phyloP scores from a whole-genome alignment of 2,888 invertebrate species.

The Zygothrica quintamaculata region DNA sequence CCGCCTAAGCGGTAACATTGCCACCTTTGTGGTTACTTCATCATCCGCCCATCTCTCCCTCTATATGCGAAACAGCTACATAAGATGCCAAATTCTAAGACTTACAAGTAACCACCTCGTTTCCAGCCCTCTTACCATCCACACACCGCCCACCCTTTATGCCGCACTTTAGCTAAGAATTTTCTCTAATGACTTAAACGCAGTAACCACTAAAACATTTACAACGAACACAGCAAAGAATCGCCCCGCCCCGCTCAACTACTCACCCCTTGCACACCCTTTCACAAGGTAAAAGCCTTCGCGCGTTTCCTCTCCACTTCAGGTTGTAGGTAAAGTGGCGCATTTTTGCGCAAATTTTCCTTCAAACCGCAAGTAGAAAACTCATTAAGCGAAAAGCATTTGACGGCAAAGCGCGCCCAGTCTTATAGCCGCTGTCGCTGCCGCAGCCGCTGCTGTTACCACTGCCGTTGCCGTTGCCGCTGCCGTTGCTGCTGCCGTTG shows the following conservation, averaged over 20 bases:
- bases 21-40: slow-evolving; percentile 52
- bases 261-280: slow-evolving; percentile 6
- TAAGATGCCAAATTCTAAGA: slow-evolving; percentile 57
- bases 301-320: slow-evolving; percentile 52
- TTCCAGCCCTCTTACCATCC: neutral
- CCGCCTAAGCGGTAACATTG: slow-evolving; percentile 35
- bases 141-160: slow-evolving; percentile 48
- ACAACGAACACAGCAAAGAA: slow-evolving; percentile 57
- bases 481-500: slow-evolving; percentile 9
- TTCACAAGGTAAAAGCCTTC: slow-evolving; percentile 46
- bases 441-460: slow-evolving; percentile 15
- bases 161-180: slow-evolving; percentile 73
- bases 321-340: slow-evolving; percentile 72
- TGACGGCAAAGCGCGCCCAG: slow-evolving; percentile 55
- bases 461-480: neutral
- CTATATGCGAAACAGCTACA: slow-evolving; percentile 18
- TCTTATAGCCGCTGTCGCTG: too few relatives aligned
- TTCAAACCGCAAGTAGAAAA: slow-evolving; percentile 78
- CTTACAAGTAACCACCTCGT: slow-evolving; percentile 16
- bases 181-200: slow-evolving; percentile 80
- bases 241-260: neutral
- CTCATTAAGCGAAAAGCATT: slow-evolving; percentile 80
- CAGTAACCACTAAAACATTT: slow-evolving; percentile 77
- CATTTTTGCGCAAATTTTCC: slow-evolving; percentile 77
- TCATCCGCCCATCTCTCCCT: neutral